Evolutionary conservation across 2,113 vertebrate genomes (phyloP).

Genomic region (Diphyllodes magnificus): DNA sequence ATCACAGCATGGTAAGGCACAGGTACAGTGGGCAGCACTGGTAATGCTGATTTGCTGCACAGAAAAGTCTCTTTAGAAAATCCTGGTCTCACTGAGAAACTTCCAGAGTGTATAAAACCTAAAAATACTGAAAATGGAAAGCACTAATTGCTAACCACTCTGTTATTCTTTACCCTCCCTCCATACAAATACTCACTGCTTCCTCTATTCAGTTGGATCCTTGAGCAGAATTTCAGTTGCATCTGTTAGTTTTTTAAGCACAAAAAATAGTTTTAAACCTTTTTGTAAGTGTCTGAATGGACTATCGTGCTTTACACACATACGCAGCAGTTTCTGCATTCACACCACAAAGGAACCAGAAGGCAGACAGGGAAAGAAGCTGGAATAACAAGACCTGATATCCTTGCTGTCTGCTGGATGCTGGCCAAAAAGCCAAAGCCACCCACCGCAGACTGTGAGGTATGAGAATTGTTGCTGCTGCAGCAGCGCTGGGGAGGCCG

Average conservation of each 20-base stretch:
- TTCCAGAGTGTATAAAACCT: neutral
- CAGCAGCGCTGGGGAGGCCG: neutral
- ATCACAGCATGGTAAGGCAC: neutral
- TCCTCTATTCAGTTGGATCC: neutral
- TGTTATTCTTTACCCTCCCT: neutral
- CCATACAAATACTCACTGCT: neutral
- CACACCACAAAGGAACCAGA: neutral
- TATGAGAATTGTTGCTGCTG: neutral
- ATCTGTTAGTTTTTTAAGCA: neutral
- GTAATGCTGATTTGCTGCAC: neutral
- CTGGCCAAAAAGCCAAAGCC: neutral
- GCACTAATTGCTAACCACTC: neutral
- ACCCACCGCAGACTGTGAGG: neutral
- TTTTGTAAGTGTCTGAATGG: neutral
- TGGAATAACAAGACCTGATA: neutral
- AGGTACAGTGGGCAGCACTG: neutral
- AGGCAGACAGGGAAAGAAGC: neutral
- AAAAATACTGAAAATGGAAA: neutral
- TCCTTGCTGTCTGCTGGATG: neutral
- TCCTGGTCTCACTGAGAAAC: neutral
- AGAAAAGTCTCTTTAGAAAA: neutral
- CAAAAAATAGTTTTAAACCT: neutral
- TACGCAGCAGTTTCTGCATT: neutral
- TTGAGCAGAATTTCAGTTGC: neutral
- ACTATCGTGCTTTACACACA: neutral